Percentiles rank a stretch among this genome's conserved stretches.
Conservation (phyloP, 2,797 vertebrate genomes). For the Yasuhikotakia modesta region DNA sequence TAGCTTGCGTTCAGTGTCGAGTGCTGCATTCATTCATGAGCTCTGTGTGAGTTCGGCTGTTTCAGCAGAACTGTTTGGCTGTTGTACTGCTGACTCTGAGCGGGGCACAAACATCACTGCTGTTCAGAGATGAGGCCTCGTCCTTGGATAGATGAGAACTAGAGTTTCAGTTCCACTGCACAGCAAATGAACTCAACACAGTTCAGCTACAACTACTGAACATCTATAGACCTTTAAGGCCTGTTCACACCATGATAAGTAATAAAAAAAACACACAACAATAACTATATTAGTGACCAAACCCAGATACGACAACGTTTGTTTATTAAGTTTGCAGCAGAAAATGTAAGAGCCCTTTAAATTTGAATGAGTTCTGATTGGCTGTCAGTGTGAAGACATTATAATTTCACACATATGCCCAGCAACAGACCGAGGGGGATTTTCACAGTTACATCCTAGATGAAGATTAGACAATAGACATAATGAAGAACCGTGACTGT, state of each 20-base stretch:
- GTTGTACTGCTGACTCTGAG: conserved; percentile 50
- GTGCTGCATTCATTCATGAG: conserved; percentile 49
- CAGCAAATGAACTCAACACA: neutral
- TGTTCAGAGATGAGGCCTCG: conserved; percentile 36
- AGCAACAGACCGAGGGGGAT: conserved; percentile 12
- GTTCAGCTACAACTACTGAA: neutral
- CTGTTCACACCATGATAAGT: too few species aligned
- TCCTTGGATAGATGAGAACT: conserved; percentile 46
- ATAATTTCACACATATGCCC: neutral
- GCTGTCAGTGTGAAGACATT: too few species aligned
- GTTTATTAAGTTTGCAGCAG: too few species aligned
- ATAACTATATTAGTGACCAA: too few species aligned
- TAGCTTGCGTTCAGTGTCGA: neutral
- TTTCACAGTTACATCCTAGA: conserved; percentile 18
- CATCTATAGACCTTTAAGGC: neutral
- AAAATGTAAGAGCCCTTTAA: too few species aligned
- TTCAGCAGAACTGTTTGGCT: conserved; percentile 54
- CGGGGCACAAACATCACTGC: conserved; percentile 24
- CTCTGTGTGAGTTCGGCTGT: conserved; percentile 21
- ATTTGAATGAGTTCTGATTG: too few species aligned
- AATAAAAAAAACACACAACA: too few species aligned
- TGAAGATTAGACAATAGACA: conserved; percentile 49
- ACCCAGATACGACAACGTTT: too few species aligned
- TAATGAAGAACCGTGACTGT: conserved; percentile 47
- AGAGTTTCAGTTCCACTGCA: neutral